phyloP scores from a whole-genome alignment of 2,113 vertebrate genomes.

The Entelurus aequoreus region DNA sequence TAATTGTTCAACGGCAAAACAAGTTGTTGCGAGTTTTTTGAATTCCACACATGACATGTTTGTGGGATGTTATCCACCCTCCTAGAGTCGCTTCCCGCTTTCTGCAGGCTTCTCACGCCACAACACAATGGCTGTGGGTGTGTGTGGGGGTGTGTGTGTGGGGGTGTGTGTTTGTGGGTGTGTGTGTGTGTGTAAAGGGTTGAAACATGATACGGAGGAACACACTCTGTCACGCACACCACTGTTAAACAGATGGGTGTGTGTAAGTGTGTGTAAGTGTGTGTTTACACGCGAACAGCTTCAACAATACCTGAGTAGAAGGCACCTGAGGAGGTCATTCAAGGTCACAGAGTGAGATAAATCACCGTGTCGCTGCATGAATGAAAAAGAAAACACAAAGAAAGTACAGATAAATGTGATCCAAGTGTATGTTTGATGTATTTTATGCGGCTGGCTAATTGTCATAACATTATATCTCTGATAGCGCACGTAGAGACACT shows the following conservation, averaged over 20 bases:
- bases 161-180: no score
- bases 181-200: not conserved
- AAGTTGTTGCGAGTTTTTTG: not conserved
- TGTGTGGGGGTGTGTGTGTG: no score
- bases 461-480: no score
- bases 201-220: not conserved
- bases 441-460: no score
- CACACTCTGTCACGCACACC: not conserved
- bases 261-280: not conserved
- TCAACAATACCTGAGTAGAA: not conserved
- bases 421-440: no score
- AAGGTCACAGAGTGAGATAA: not conserved
- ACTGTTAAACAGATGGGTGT: not conserved
- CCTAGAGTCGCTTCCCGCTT: constrained; percentile 34
- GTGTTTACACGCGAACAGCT: not conserved
- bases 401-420: no score
- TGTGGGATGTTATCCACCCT: constrained; percentile 34
- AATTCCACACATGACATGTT: constrained; percentile 17
- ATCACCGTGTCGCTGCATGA: no score
- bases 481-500: no score
- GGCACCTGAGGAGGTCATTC: not conserved
- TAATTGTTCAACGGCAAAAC: not conserved
- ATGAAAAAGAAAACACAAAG: no score
- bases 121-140: constrained; percentile 1
- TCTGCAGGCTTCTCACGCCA: constrained; percentile 48